Evolutionary conservation across 1,140 invertebrate species (phyloP).

Genomic region (Cepaea nemoralis): DNA sequence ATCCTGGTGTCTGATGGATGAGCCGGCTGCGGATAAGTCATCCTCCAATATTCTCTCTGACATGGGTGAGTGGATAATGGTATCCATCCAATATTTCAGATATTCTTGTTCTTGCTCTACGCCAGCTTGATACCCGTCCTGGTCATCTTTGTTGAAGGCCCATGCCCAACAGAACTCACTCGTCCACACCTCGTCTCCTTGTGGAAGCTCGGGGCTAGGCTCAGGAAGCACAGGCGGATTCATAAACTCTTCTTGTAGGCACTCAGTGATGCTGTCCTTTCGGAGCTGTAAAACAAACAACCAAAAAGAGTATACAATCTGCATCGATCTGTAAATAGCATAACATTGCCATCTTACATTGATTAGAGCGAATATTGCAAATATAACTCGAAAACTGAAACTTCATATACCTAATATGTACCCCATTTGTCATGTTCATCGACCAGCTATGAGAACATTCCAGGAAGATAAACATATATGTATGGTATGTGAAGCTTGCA

Average conservation of each 20-base stretch:
- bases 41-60: background rate
- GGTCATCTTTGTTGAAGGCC: conserved; percentile 28
- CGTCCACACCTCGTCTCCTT: conserved; percentile 22
- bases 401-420: too few species aligned
- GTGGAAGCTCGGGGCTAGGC: background rate
- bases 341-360: too few species aligned
- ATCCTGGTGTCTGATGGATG: background rate
- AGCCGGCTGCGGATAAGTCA: background rate
- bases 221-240: conserved; percentile 6
- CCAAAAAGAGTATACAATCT: too few species aligned
- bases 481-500: too few species aligned
- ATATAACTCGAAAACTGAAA: too few species aligned
- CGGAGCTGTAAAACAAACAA: background rate
- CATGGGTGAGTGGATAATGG: conserved; percentile 26
- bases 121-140: background rate
- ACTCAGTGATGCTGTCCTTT: conserved; percentile 15
- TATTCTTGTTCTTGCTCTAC: conserved; percentile 17
- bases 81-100: conserved; percentile 19
- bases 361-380: too few species aligned
- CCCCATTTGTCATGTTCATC: too few species aligned
- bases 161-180: conserved; percentile 31
- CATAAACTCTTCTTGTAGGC: conserved; percentile 27
- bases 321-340: too few species aligned
- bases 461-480: too few species aligned
- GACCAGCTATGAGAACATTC: too few species aligned